phyloP scores from a whole-genome alignment of 2,888 invertebrate genomes.

The Raillietiella orientalis region DNA sequence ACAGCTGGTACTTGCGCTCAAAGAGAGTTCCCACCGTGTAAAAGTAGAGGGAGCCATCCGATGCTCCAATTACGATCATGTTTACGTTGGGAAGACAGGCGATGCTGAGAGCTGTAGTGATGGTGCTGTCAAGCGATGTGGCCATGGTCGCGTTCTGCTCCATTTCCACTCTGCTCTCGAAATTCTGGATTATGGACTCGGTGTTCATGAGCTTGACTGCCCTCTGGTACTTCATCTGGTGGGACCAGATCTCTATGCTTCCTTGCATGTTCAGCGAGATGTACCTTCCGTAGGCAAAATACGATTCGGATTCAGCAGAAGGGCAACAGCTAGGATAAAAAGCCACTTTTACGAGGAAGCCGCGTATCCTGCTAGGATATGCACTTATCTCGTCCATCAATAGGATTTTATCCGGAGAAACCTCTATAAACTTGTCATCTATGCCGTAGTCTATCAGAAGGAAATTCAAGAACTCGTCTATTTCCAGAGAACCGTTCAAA shows the following conservation, averaged over 20 bases:
- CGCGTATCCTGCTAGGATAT: no score
- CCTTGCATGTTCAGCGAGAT: slow-evolving; percentile 43
- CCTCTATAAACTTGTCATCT: no score
- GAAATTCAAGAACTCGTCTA: slow-evolving; percentile 47
- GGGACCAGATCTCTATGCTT: slow-evolving; percentile 37
- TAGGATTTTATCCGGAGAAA: no score
- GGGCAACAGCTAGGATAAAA: no score
- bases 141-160: slow-evolving; percentile 22
- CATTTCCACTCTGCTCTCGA: no score
- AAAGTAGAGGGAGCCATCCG: slow-evolving; percentile 40
- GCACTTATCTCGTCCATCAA: no score
- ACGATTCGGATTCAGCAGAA: no score
- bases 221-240: no score
- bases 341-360: no score
- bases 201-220: no score
- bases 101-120: no score
- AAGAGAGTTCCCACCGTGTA: slow-evolving; percentile 40
- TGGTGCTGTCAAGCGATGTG: slow-evolving; percentile 23
- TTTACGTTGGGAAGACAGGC: slow-evolving; percentile 38
- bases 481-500: slow-evolving; percentile 21
- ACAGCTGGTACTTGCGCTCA: slow-evolving; percentile 18
- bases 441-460: slow-evolving; percentile 35
- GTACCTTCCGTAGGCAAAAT: slow-evolving; percentile 29
- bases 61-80: slow-evolving; percentile 38
- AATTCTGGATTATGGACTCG: no score